Percentiles rank a stretch among this genome's conserved stretches.
Conservation (phyloP, 2,113 vertebrate genomes). For the Paratilapia polleni region DNA sequence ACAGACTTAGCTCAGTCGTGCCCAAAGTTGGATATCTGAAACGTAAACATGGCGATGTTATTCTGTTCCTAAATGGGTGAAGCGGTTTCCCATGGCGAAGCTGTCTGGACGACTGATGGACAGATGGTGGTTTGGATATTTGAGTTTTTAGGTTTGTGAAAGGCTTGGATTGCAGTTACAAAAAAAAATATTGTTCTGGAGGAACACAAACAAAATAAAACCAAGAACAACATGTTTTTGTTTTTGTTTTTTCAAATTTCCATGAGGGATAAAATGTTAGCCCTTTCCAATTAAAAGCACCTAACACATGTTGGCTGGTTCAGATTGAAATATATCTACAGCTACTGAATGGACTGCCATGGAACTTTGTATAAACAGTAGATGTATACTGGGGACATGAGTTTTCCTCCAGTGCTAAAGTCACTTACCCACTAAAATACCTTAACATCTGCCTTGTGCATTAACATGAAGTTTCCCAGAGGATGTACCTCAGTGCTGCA, state of each 20-base stretch:
- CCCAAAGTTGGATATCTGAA: conserved; percentile 59
- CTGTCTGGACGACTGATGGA: conserved; percentile 6
- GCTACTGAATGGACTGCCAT: background rate
- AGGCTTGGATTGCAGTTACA: background rate
- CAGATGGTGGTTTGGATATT: background rate
- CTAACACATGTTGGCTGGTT: no score
- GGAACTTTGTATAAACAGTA: background rate
- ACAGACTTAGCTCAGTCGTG: conserved; percentile 44
- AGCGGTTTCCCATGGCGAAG: conserved; percentile 44
- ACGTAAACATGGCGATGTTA: conserved; percentile 61
- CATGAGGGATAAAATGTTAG: background rate
- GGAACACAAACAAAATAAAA: background rate
- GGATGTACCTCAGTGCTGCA: no score
- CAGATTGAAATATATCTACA: no score
- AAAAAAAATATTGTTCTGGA: background rate
- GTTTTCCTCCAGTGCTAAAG: background rate
- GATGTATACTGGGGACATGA: background rate
- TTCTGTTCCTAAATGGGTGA: conserved; percentile 40
- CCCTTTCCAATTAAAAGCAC: no score
- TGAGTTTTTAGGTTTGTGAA: background rate
- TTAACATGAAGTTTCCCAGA: background rate
- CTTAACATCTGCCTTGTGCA: background rate
- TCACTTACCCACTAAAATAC: background rate
- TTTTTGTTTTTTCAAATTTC: background rate
- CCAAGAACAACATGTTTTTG: no score